These are phyloP conservation scores for Cricetomys ansorgei DNA, from an alignment of 2,113 vertebrate species.

Conservation along the genomic window DNA sequence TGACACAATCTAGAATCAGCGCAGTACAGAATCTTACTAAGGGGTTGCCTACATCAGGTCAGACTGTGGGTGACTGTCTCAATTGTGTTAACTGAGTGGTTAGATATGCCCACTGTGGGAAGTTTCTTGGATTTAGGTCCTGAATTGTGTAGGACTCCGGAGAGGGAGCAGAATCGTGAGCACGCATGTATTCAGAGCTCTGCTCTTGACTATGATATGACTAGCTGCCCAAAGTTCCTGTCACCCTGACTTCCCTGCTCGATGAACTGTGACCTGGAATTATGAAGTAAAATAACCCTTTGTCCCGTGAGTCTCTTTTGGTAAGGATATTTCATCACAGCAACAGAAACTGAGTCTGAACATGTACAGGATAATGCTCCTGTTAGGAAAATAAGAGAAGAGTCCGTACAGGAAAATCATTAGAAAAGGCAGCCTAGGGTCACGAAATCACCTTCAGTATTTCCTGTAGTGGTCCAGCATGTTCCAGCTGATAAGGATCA, in stretches of 20 bases:
- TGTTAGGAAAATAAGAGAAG: too few relatives aligned
- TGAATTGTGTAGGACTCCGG: neutral
- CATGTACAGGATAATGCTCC: too few relatives aligned
- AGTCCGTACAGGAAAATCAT: too few relatives aligned
- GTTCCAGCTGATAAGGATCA: too few relatives aligned
- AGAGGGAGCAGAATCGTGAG: too few relatives aligned
- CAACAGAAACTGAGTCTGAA: neutral
- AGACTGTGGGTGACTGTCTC: neutral
- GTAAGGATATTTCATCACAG: neutral
- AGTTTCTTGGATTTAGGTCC: neutral
- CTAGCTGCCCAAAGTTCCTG: neutral
- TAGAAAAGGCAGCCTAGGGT: too few relatives aligned
- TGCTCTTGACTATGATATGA: neutral
- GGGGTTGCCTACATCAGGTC: neutral
- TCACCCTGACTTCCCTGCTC: too few relatives aligned
- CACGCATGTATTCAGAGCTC: too few relatives aligned
- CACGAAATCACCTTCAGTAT: too few relatives aligned
- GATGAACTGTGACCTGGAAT: neutral
- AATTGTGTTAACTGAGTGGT: neutral
- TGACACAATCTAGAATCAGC: neutral
- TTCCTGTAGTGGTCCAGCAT: too few relatives aligned
- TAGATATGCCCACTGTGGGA: neutral
- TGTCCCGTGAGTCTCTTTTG: neutral
- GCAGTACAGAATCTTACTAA: neutral
- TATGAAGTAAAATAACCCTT: neutral